Evolutionary conservation across 2,888 invertebrate species (phyloP).

Genomic region (Ennomos quercinarius): DNA sequence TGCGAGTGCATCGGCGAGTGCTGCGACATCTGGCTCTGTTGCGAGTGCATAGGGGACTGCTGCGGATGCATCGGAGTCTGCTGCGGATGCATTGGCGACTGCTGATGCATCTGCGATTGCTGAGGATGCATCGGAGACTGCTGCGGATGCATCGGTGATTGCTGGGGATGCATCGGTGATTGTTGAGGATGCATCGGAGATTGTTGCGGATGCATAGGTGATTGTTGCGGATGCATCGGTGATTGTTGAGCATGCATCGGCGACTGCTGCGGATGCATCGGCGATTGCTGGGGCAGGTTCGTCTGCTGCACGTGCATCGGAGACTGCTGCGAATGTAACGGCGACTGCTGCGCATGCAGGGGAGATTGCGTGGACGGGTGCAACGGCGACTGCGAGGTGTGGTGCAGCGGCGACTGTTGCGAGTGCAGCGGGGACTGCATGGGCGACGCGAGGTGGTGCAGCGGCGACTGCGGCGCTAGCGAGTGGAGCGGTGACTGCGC

Average conservation of each 20-base stretch:
- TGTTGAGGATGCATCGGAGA: constrained; percentile 67
- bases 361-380: constrained; percentile 74
- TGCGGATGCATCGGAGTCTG: constrained; percentile 65
- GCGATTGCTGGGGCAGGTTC: constrained; percentile 53
- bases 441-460: constrained; percentile 62
- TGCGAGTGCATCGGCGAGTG: constrained; percentile 62
- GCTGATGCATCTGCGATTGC: constrained; percentile 68
- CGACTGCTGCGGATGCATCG: constrained; percentile 63
- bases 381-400: constrained; percentile 68
- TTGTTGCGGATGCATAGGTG: constrained; percentile 64
- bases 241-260: constrained; percentile 59
- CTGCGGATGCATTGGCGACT: constrained; percentile 66
- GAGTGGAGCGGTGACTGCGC: constrained; percentile 65
- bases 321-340: constrained; percentile 72
- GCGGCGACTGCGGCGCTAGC: constrained; percentile 56
- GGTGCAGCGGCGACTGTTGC: constrained; percentile 65
- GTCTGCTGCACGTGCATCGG: constrained; percentile 64
- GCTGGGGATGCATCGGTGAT: constrained; percentile 61
- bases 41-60: constrained; percentile 64
- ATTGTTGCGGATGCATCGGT: constrained; percentile 58
- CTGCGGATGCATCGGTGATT: constrained; percentile 67
- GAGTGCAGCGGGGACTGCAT: constrained; percentile 61
- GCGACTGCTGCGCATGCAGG: constrained; percentile 71
- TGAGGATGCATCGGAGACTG: constrained; percentile 65
- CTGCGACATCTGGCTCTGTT: constrained; percentile 64